phyloP scores from a whole-genome alignment of 1,140 invertebrate species.

The Apis dorsata region DNA sequence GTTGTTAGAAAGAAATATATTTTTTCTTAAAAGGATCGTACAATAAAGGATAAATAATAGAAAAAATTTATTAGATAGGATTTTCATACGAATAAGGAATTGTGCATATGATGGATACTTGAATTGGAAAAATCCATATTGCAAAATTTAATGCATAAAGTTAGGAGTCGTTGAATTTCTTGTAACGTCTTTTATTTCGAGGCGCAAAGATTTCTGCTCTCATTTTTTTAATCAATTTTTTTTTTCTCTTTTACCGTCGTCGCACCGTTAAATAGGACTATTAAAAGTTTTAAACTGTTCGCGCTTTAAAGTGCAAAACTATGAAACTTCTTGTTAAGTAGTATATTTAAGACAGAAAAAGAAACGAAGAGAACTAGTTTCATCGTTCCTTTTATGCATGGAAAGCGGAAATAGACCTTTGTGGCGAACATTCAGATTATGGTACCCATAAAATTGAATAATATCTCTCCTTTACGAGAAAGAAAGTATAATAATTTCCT shows the following conservation, averaged over 20 bases:
- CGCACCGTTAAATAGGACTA: constrained; percentile 4
- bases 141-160: neutral
- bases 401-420: neutral
- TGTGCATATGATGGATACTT: neutral
- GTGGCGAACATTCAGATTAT: neutral
- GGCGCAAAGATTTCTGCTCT: neutral
- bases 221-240: neutral
- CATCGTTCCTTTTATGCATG: neutral
- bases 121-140: neutral
- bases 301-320: neutral
- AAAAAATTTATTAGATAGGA: too few species aligned
- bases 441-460: neutral
- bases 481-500: neutral
- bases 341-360: neutral
- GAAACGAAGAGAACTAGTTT: neutral
- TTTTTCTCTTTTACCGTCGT: neutral
- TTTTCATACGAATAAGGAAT: too few species aligned
- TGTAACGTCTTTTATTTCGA: neutral
- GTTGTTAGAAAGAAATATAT: too few species aligned
- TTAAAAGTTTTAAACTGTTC: constrained; percentile 20
- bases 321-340: constrained; percentile 2
- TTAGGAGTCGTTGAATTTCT: neutral
- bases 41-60: too few species aligned
- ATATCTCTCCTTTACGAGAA: neutral
- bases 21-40: too few species aligned